Conservation (phyloP, 2,797 vertebrate species). For the Varecia variegata region DNA sequence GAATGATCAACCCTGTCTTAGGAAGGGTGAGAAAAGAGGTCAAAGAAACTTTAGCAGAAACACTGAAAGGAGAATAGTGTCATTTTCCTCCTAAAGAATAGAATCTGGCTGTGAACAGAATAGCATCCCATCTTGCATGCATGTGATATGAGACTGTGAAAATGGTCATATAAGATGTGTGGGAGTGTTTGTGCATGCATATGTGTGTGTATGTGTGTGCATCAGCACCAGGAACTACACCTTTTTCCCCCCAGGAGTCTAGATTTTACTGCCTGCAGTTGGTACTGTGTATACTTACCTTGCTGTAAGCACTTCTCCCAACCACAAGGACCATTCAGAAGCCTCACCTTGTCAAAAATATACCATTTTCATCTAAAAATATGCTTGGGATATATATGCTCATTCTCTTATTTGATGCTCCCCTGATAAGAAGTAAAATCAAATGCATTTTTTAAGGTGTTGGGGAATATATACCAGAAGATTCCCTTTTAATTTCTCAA, state of each 20-base stretch:
- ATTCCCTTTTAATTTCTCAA: slow-evolving; percentile 26
- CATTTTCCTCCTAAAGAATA: neutral
- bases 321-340: neutral
- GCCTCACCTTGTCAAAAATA: neutral
- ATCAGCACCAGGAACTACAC: neutral
- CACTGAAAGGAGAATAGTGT: neutral
- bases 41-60: slow-evolving; percentile 1
- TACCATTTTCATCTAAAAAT: neutral
- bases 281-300: neutral
- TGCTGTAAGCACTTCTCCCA: neutral
- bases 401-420: slow-evolving; percentile 1
- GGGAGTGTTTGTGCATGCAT: neutral
- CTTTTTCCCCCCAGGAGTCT: neutral
- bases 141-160: neutral
- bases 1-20: neutral
- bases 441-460: neutral
- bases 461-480: neutral
- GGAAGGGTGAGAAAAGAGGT: neutral
- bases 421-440: slow-evolving; percentile 10
- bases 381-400: neutral
- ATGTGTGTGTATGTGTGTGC: neutral
- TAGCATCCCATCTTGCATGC: neutral
- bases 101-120: neutral
- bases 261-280: neutral
- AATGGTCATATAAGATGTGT: neutral